These are phyloP conservation scores for Tetraodon nigroviridis DNA, from an alignment of 2,113 vertebrate genomes.

Conservation along the genomic window DNA sequence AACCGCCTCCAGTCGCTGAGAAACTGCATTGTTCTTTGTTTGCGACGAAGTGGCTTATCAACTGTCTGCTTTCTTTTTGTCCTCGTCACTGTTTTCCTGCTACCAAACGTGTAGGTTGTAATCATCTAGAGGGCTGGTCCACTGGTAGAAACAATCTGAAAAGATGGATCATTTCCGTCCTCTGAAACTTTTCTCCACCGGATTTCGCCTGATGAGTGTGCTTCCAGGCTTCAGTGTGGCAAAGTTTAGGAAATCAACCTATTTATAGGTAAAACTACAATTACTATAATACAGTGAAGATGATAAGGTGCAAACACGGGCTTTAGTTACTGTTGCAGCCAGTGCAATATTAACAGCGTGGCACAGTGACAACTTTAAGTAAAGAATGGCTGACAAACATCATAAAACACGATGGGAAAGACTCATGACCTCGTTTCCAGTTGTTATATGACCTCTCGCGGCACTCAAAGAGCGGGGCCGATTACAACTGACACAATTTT, in stretches of 20 bases:
- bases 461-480: not conserved
- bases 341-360: no score
- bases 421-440: no score
- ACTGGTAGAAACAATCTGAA: not conserved
- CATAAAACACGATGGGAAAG: no score
- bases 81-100: not conserved
- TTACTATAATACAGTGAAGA: no score
- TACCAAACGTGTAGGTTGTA: no score
- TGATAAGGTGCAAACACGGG: no score
- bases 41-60: not conserved
- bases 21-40: conserved; percentile 19
- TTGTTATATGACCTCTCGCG: no score
- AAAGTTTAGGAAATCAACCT: no score
- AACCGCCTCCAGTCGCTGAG: conserved; percentile 24
- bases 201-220: not conserved
- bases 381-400: no score
- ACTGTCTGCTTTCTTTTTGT: not conserved
- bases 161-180: not conserved
- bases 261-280: no score
- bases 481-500: not conserved
- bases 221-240: not conserved
- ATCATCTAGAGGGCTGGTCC: not conserved
- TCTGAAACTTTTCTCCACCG: not conserved
- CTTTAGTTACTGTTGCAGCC: no score
- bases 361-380: no score